Evolutionary conservation across 2,888 invertebrate genomes (phyloP), one percentile per base, ranked within the genome.

Genomic region (Habrosyne pyritoides): DNA sequence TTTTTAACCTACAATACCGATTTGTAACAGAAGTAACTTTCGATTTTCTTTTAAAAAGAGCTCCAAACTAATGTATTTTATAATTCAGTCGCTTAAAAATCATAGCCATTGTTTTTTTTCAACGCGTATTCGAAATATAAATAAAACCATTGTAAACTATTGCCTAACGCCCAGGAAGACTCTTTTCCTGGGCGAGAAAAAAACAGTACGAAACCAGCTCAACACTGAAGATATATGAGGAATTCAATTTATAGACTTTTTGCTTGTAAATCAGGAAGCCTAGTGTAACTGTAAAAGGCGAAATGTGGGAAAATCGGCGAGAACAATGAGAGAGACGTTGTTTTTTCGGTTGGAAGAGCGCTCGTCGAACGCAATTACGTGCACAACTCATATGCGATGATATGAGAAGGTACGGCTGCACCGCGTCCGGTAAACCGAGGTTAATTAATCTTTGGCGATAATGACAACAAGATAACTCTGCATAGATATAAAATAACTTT

Each of bases 271-370:
- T 85, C 81, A 90, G 92, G 92, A 92, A 91, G 91, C 75, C 75
- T 78, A 79, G 76, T 80, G 84, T 87, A 91, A 89, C 91, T 80
- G 91, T 89, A 85, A 84, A 83, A 77, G 86, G 83, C 89, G 86
- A 91, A 91, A 89, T 90, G 91, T 91, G 92, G 90, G 92, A 92
- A 86, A 83, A 84, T 81, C 69, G 77, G 70, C 71, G 76, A 70
- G 71, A 86, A 91, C 91, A 92, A 91, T 91, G 79, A 75, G 86
- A 87, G 86, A 87, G 84, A 86, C 84, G 87, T 72, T 70, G 76
- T 85, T 91, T 89, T 92, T 91, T 91, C 84, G 89, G 87, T 84
- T 83, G 86, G 78, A 89, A 89, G 89, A 90, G 89, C 81, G 85
- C 87, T 85, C 86, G 81, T 88, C 89, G 84, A 89, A 81, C 75